These are phyloP conservation scores for Delichon dasypus DNA, from an alignment of 2,797 vertebrate species.

Conservation along the genomic window DNA sequence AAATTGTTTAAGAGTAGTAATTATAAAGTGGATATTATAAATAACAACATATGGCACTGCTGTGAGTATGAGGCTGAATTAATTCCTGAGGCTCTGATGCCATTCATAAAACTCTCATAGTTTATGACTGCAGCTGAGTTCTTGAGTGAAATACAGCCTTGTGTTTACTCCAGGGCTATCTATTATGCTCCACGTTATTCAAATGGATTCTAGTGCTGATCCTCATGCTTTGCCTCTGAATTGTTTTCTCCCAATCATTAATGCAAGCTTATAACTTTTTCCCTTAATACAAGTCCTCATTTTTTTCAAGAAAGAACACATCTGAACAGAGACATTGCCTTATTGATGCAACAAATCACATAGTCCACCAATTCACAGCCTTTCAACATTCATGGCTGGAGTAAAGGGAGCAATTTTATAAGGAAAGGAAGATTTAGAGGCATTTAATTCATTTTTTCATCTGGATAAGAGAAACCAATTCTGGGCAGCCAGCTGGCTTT, in stretches of 20 bases:
- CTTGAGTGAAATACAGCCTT: slow-evolving; percentile 62
- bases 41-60: slow-evolving; percentile 54
- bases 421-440: slow-evolving; percentile 19
- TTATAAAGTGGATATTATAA: slow-evolving; percentile 52
- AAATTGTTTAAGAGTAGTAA: slow-evolving; percentile 49
- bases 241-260: slow-evolving; percentile 1
- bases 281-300: not conserved
- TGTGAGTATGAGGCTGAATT: slow-evolving; percentile 30
- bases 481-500: not conserved
- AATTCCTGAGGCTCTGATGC: slow-evolving; percentile 38
- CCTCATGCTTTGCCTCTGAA: slow-evolving; percentile 16
- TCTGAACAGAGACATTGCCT: not conserved
- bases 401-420: slow-evolving; percentile 5
- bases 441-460: slow-evolving; percentile 20
- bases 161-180: slow-evolving; percentile 46
- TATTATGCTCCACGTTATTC: slow-evolving; percentile 57
- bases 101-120: slow-evolving; percentile 52
- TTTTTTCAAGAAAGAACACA: not conserved
- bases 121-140: slow-evolving; percentile 61
- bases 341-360: slow-evolving; percentile 35
- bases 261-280: not conserved
- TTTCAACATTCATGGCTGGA: slow-evolving; percentile 21
- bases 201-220: slow-evolving; percentile 43
- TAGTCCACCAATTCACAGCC: not conserved
- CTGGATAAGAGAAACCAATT: slow-evolving; percentile 2